These are phyloP conservation scores for Psephotus haematonotus DNA, from an alignment of 2,113 vertebrate species.

Conservation along the genomic window DNA sequence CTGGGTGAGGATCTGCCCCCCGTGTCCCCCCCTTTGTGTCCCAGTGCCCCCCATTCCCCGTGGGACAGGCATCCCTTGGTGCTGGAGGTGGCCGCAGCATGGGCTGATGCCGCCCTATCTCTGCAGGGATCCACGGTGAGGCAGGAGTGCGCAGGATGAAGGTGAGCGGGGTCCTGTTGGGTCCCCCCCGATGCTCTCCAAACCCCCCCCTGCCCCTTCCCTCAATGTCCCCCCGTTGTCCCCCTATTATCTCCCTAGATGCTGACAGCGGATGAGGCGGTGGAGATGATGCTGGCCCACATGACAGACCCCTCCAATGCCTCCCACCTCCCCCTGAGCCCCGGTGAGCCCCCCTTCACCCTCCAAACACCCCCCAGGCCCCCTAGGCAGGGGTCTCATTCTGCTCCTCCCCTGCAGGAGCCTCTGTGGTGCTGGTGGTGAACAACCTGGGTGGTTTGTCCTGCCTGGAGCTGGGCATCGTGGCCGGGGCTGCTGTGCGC, in stretches of 20 bases:
- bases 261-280: conserved; percentile 78
- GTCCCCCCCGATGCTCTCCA: accelerated
- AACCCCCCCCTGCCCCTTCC: not conserved
- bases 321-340: conserved; percentile 78
- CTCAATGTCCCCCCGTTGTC: not conserved
- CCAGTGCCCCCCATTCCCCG: not conserved
- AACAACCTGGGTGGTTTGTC: conserved; percentile 95
- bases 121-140: conserved; percentile 91
- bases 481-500: conserved; percentile 78
- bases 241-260: conserved; percentile 70
- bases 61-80: not conserved
- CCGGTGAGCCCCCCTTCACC: conserved; percentile 68
- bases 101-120: not conserved
- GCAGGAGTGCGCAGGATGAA: conserved; percentile 88
- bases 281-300: conserved; percentile 86
- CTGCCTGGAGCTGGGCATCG: conserved; percentile 87
- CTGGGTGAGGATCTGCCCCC: conserved; percentile 78
- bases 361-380: accelerated
- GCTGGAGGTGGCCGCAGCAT: not conserved
- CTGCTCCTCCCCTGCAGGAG: conserved; percentile 70
- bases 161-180: conserved; percentile 61
- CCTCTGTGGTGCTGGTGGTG: conserved; percentile 84
- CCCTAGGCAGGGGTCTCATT: not conserved
- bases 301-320: conserved; percentile 84
- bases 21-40: accelerated